These are phyloP conservation scores for Corvus moneduloides DNA, from an alignment of 2,113 vertebrate genomes.

Conservation along the genomic window DNA sequence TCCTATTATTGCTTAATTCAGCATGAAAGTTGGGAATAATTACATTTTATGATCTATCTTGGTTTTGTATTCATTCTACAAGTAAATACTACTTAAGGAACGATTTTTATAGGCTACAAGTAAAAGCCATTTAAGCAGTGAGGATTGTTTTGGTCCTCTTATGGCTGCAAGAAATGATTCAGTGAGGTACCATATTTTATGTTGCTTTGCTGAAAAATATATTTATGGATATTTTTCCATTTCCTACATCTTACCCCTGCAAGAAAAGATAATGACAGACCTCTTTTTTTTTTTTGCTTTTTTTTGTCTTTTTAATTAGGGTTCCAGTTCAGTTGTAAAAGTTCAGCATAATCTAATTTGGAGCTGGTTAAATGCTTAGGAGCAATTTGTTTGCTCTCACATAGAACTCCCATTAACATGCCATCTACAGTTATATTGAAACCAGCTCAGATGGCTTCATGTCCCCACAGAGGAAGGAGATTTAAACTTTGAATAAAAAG, in stretches of 20 bases:
- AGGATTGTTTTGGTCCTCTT: neutral
- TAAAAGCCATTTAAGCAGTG: neutral
- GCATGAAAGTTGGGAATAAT: neutral
- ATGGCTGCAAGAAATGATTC: neutral
- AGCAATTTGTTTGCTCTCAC: neutral
- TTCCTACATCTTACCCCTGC: neutral
- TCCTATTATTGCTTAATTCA: neutral
- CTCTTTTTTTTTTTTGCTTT: neutral
- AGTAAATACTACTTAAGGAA: neutral
- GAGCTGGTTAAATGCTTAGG: neutral
- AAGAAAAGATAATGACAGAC: neutral
- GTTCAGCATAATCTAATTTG: conserved; percentile 2
- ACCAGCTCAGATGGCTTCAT: neutral
- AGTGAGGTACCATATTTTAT: neutral
- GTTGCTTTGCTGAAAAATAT: neutral
- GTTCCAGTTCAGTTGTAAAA: neutral
- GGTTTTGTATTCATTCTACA: neutral
- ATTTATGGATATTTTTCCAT: neutral
- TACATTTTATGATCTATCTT: neutral
- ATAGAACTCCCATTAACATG: neutral
- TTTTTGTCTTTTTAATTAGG: neutral
- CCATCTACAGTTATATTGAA: conserved; percentile 2
- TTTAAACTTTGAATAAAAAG: conserved; percentile 5
- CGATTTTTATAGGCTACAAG: neutral
- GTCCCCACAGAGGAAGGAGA: neutral